Percentiles rank a stretch among this genome's conserved stretches.
These are phyloP conservation scores for Bombus superbus DNA, from an alignment of 1,140 invertebrate genomes.

Conservation along the genomic window DNA sequence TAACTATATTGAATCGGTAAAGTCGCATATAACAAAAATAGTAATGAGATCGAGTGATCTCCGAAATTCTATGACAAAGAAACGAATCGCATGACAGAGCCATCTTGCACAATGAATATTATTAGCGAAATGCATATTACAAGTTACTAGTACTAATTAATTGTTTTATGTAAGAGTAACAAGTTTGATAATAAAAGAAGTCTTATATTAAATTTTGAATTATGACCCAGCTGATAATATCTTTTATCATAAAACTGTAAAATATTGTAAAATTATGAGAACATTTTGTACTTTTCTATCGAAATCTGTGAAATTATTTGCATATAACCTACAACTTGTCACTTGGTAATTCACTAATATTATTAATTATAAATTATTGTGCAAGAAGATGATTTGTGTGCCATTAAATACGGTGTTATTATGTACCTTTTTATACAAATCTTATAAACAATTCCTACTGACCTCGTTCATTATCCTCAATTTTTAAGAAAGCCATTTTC, in stretches of 20 bases:
- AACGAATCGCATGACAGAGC: not conserved
- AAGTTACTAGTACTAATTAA: no score
- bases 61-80: not conserved
- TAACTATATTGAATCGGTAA: not conserved
- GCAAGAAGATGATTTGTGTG: not conserved
- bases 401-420: not conserved
- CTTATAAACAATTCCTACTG: no score
- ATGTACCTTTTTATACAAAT: not conserved
- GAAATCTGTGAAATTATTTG: no score
- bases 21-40: not conserved
- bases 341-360: not conserved
- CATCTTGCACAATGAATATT: not conserved
- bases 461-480: no score
- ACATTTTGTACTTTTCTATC: no score
- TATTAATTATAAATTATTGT: not conserved
- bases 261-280: no score
- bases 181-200: no score
- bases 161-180: no score
- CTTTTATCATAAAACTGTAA: no score
- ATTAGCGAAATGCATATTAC: not conserved
- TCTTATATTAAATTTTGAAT: no score
- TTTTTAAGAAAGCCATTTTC: no score
- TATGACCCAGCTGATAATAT: no score
- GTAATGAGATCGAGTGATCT: not conserved
- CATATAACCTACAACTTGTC: not conserved